Base-by-base conservation (phyloP, 2,113 vertebrate genomes). In the Eretmochelys imbricata region DNA sequence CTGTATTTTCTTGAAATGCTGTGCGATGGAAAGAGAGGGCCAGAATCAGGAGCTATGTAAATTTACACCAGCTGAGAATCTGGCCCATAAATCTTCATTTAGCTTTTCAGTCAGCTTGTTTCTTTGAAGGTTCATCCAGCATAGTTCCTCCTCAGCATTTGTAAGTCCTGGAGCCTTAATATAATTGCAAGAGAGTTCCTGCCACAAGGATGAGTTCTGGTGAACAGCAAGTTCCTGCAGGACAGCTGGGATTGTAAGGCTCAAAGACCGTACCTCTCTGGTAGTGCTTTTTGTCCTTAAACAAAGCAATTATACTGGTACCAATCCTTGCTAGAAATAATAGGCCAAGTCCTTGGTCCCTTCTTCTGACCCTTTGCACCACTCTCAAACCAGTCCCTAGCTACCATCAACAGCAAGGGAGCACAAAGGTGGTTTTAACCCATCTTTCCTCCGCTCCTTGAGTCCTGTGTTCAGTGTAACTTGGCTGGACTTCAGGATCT, bases 151-250 rank as follows among this genome's bases (percentile, higher is more conserved):
- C 25, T 13, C 13, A 2, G 2, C n/a, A 10, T 53, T 75, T 53
- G 16, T 72, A 79, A 51, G 29, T 80, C 51, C 46, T 83, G 48
- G 3, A 42, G 55, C 6, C n/a, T 80, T 82, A 75, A 8, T 62
- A 4, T 11, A 8, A 12, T 2, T 80, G 27, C 11, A 35, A 46
- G n/a, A 27, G 11, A 8, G 89, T 84, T 89, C 50, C 59, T 75
- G 2, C 1, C 13, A 14, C 57, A 14, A 1, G 1, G 3, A 6
- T 5, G 24, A 55, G 12, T 35, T 88, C 46, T 83, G 25, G 19
- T 82, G 55, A 38, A 46, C 11, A 84, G 6, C 24, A 22, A 4
- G 54, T 85, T 80, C 12, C 3, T 85, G 55, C n/a, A 22, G 29
- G 13, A 14, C 2, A 53, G 6, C 5, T 1, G 17, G 8, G 7